A percentile compares a stretch with the other conserved stretches of the same genome.
Evolutionary conservation across 2,797 vertebrate genomes (phyloP).

Genomic region (Lagodon rhomboides): DNA sequence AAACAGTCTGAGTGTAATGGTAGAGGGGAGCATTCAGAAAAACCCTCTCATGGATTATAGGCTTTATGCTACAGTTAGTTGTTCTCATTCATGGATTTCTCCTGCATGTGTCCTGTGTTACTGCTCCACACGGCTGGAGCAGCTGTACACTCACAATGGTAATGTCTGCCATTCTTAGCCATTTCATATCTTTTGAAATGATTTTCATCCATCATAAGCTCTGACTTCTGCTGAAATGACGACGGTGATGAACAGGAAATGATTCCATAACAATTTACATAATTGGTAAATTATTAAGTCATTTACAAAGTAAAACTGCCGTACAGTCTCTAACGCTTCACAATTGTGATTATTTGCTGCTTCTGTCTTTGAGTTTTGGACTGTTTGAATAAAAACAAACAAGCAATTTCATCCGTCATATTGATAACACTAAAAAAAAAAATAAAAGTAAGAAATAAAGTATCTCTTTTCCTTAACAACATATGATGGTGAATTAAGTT

Average conservation of each 20-base stretch:
- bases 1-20: slow-evolving; percentile 51
- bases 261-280: neutral
- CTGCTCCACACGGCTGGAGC: neutral
- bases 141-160: neutral
- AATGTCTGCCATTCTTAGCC: neutral
- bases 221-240: neutral
- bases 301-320: neutral
- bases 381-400: no score
- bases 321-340: neutral
- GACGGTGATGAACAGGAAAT: neutral
- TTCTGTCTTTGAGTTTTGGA: neutral
- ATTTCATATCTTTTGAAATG: neutral
- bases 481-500: no score
- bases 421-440: no score
- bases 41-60: slow-evolving; percentile 30
- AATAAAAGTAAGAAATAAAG: no score
- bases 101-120: neutral
- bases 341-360: neutral
- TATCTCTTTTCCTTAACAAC: no score
- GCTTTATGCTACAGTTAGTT: slow-evolving; percentile 21
- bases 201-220: neutral
- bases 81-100: slow-evolving; percentile 58
- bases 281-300: neutral
- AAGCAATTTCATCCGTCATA: neutral
- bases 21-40: slow-evolving; percentile 57